Evolutionary conservation across 1,140 invertebrate species (phyloP), one percentile per base, ranked within the genome.

Genomic region (Ceratina calcarata): DNA sequence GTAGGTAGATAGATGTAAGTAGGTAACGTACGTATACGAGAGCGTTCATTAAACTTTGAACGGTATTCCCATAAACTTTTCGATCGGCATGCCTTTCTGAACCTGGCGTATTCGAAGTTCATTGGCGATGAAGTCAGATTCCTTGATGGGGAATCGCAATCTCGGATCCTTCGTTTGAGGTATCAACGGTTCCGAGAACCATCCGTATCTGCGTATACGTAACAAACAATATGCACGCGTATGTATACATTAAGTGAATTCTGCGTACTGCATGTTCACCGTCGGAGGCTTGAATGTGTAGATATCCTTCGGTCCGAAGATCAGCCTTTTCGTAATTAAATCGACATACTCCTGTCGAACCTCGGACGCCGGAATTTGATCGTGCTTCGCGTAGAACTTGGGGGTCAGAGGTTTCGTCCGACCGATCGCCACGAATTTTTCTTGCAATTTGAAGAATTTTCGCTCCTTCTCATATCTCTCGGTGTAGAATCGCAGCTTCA

Each of bases 301-400:
- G 65, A 89, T 71, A 60, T 91, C 86, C 70, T 73, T 87, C 0
- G 91, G 91, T 18, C 32, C 60, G 12, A 81, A 53, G 12, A 75
- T 65, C 57, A 51, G 66, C 0, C 67, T 72, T 68, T 80, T 87
- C 58, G 86, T 82, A 8, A 93, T 87, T 7, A 92, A 71, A 53
- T 90, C 67, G 10, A 92, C 45, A 65, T 86, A 91, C 51, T 91
- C 87, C 37, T 75, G 58, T 7, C 83, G 87, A 51, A 82, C 61
- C 8, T 90, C 75, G 6, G 75, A 70, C 0, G 64, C 4, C 0
- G 51, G 62, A 1, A 88, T 27, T 27, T 60, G 81, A 7, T 92
- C 91, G 22, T 91, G 91, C 82, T 78, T 88, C 10, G 91, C 88
- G 55, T 93, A 92, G 72, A 92, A 91, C 66, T 92, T 92, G 12